These are phyloP conservation scores for Drosophila orena DNA, from an alignment of 1,140 invertebrate genomes.

Conservation along the genomic window DNA sequence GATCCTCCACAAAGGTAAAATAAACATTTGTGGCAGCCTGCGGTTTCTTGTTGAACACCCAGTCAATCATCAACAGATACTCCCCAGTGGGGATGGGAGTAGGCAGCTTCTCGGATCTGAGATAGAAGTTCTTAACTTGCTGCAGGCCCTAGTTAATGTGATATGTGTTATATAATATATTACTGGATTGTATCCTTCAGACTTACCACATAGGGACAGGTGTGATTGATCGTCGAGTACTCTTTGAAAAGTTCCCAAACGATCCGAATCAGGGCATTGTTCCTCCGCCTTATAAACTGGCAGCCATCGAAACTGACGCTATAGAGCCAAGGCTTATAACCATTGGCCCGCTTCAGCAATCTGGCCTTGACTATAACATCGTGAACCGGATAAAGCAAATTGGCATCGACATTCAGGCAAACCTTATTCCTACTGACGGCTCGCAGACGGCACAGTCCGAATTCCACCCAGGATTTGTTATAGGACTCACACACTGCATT, in stretches of 20 bases:
- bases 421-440: conserved; percentile 49
- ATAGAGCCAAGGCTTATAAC: conserved; percentile 65
- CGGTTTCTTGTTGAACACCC: conserved; percentile 38
- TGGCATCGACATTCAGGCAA: conserved; percentile 40
- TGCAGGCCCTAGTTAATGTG: conserved; percentile 33
- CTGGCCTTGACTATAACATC: conserved; percentile 35
- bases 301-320: conserved; percentile 44
- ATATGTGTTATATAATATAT: not conserved
- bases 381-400: conserved; percentile 36
- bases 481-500: conserved; percentile 57
- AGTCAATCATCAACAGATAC: conserved; percentile 46
- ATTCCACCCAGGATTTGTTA: conserved; percentile 55
- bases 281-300: conserved; percentile 39
- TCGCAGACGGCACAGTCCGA: conserved; percentile 41
- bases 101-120: conserved; percentile 40
- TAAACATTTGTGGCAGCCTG: conserved; percentile 55
- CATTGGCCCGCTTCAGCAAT: conserved; percentile 51
- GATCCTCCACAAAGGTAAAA: conserved; percentile 50
- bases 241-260: conserved; percentile 55
- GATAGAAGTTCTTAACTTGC: conserved; percentile 52
- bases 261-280: conserved; percentile 38
- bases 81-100: conserved; percentile 50
- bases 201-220: conserved; percentile 54
- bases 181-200: not conserved
- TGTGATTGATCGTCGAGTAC: conserved; percentile 53